phyloP scores from a whole-genome alignment of 92 coral and sea anemone species.

The Chrysogorgia sp. region DNA sequence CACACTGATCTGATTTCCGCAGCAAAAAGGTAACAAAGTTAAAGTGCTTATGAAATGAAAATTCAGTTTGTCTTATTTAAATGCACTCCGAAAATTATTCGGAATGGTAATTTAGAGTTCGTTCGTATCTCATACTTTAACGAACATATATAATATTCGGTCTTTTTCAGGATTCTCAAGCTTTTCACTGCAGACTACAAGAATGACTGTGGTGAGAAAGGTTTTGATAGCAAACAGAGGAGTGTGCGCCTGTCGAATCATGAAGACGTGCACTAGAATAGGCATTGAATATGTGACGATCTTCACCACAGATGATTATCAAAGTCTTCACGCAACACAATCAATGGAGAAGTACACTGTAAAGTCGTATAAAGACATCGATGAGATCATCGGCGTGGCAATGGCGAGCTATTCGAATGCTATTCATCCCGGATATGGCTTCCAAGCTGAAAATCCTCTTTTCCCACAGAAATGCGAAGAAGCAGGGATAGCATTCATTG shows the following conservation, averaged over 20 bases:
- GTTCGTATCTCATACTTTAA: no score
- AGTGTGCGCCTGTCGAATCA: conserved; percentile 62
- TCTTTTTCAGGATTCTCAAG: no score
- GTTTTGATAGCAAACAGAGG: conserved; percentile 70
- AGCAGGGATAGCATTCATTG: conserved; percentile 59
- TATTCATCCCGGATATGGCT: conserved; percentile 72
- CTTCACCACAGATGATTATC: conserved; percentile 58
- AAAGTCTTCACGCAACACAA: conserved; percentile 53
- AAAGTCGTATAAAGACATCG: conserved; percentile 53
- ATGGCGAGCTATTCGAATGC: conserved; percentile 43
- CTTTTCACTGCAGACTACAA: background rate
- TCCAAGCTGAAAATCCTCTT: conserved; percentile 58
- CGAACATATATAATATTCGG: no score
- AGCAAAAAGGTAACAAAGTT: no score
- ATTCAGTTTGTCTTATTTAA: no score
- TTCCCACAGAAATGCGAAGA: conserved; percentile 57
- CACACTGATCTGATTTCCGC: no score
- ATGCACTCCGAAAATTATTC: no score
- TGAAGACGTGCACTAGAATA: conserved; percentile 60
- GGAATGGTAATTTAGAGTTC: no score
- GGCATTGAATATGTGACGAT: conserved; percentile 58
- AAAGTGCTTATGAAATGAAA: no score
- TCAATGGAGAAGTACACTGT: conserved; percentile 54
- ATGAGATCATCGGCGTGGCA: conserved; percentile 50
- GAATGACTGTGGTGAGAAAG: conserved; percentile 50